Conservation (phyloP, 2,797 vertebrate species). For the Mus caroli region DNA sequence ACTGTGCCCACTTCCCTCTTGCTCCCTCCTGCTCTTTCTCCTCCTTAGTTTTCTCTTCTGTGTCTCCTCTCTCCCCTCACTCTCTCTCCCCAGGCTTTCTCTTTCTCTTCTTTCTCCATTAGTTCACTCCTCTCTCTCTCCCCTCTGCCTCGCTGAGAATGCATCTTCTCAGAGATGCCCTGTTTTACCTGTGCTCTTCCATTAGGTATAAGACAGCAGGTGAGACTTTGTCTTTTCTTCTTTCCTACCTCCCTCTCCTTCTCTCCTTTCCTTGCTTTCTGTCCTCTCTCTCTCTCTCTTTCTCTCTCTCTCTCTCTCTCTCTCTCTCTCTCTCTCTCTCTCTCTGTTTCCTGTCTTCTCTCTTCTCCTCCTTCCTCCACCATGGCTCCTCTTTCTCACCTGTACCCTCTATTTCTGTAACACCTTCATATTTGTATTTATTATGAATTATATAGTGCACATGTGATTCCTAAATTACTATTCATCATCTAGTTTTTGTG, state of each 20-base stretch:
- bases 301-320: background rate
- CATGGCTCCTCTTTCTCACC: too few species aligned
- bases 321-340: background rate
- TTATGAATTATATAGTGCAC: constrained; percentile 41
- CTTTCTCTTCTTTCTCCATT: background rate
- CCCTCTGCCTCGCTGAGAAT: background rate
- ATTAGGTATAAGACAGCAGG: background rate
- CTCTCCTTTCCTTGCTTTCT: background rate
- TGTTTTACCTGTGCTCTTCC: background rate
- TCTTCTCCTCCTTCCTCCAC: background rate
- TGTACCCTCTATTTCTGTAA: background rate
- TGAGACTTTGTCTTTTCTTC: background rate
- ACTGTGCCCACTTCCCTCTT: background rate
- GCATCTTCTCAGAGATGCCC: background rate
- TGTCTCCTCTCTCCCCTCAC: background rate
- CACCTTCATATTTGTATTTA: constrained; percentile 50
- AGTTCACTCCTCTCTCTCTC: background rate
- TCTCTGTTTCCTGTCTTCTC: background rate
- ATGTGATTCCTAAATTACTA: constrained; percentile 32
- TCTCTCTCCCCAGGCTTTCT: background rate
- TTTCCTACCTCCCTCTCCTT: background rate
- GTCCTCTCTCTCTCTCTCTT: background rate
- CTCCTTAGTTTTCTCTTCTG: background rate
- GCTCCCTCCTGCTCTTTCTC: background rate
- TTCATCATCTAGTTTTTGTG: constrained; percentile 17